These are phyloP conservation scores for Acanthosoma haemorrhoidale DNA, from an alignment of 2,888 invertebrate genomes.

Conservation along the genomic window DNA sequence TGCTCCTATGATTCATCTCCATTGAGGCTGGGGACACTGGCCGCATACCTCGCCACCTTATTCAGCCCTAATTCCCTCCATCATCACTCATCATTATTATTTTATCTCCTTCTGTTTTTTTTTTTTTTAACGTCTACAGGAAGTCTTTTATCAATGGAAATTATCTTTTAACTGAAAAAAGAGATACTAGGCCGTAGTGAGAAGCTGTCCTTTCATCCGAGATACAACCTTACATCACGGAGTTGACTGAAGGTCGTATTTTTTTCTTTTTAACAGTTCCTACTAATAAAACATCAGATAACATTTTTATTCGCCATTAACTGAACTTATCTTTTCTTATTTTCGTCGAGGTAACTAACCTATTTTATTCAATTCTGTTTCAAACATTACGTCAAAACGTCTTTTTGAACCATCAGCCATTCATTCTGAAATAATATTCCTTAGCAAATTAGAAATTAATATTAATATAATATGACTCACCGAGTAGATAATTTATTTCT, in stretches of 20 bases:
- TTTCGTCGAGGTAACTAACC: too few relatives aligned
- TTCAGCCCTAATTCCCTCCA: background rate
- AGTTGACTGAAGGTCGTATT: background rate
- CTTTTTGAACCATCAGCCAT: too few relatives aligned
- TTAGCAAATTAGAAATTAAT: too few relatives aligned
- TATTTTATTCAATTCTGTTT: too few relatives aligned
- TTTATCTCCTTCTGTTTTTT: background rate
- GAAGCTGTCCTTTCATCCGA: too few relatives aligned
- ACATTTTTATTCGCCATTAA: too few relatives aligned
- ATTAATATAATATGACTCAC: too few relatives aligned
- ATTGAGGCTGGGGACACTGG: conserved; percentile 9
- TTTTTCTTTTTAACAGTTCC: background rate
- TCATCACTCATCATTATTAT: conserved; percentile 10
- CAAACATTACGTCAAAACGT: too few relatives aligned
- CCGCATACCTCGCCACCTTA: conserved; percentile 5
- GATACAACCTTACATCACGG: background rate
- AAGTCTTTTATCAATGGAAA: conserved; percentile 12
- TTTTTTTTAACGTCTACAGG: background rate
- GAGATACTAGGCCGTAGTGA: background rate
- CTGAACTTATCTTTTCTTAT: too few relatives aligned
- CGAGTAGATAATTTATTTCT: too few relatives aligned
- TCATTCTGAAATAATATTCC: too few relatives aligned
- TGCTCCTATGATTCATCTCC: background rate
- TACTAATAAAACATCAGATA: too few relatives aligned
- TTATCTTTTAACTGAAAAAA: conserved; percentile 4